Base-by-base conservation (phyloP, 2,113 vertebrate genomes). In the Odocoileus virginianus region DNA sequence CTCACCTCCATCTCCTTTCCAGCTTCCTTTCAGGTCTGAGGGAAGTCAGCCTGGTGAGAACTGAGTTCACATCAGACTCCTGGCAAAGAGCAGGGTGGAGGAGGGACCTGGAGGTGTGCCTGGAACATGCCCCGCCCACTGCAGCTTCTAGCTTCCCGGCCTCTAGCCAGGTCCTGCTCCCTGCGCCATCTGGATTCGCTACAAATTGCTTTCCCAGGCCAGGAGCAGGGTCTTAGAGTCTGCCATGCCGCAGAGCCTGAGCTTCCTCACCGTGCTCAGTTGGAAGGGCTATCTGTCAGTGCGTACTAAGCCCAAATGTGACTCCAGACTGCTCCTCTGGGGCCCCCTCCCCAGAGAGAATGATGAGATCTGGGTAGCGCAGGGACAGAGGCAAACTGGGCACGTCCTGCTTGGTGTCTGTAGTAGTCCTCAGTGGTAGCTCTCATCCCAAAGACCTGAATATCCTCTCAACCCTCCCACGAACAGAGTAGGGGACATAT, bases 151-250 rank as follows among this genome's bases (percentile, higher is more conserved):
- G 12, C 50, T 85, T 52, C 64, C 88, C 2, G 58, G 61, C 21
- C 36, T 64, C 30, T 92, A 71, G 52, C 45, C 87, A 89, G 87
- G 27, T 90, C 67, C 50, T 74, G 33, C 23, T 84, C 19, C 5
- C 74, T 50, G 13, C 21, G 78, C 78, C 45, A 43, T 79, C 55
- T 86, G 36, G 33, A 67, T 94, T 90, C 36, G 64, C 71, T 79
- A 93, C 55, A 30, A 96, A 81, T 93, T 93, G 58, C 54, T 93
- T 95, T 94, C 47, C 40, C 47, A 76, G 57, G 58, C 52, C 60
- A 74, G 94, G 23, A 88, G 40, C 55, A 88, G 74, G 21, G 40
- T 84, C 85, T 55, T 93, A n/a, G 67, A 94, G 27, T 30, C 36
- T 93, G 76, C 94, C 17, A 14, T 81, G 27, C 57, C 50, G 25